Evolutionary conservation across 1,140 invertebrate species (phyloP), one percentile per base, ranked within the genome.

Genomic region (Drosophila punjabiensis): DNA sequence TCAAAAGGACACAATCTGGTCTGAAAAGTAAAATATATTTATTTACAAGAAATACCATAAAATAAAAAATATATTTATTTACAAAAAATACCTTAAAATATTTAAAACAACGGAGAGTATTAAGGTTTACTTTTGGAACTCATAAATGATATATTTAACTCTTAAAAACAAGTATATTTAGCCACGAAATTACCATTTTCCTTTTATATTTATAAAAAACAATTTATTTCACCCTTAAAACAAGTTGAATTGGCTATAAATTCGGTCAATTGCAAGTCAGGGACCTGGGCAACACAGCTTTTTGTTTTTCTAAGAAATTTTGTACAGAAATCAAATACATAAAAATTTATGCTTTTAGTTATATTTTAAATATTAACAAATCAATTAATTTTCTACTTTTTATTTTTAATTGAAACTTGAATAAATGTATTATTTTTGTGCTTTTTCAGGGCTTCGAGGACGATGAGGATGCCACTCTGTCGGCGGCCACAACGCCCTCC

Each of bases 401-500:
- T 20, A 5, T 37, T 18, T n/a, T 24, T 30, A n/a, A 52, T 6
- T 7, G 6, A n/a, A 16, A 48, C 10, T 9, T 16, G 1, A 28
- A 50, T 16, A 8, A 48, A 14, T 8, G 2, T 4, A 5, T 16
- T 16, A n/a, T 5, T 16, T 16, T 5, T 32, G 2, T 11, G 2
- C 1, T 37, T 20, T 20, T 65, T 3, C 50, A 92, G 91, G 87
- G 91, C 33, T 92, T 91, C 14, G 91, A 92, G 5, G 87, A 92
- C 68, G 94, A 95, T 4, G 93, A 93, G 45, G 94, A 95, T 79
- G 93, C 94, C 39, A 95, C 95, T 1, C 69, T 95, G 16, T 95
- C 94, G 41, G 93, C 92, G 13, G 94, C 92, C 28, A 93, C 83
- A 5, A 92, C 89, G 4, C 92, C 89, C 5, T 92, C 83, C 9